Percentiles rank a stretch among this genome's conserved stretches.
phyloP scores from a whole-genome alignment of 2,113 vertebrate genomes.

The Brachionichthys hirsutus region DNA sequence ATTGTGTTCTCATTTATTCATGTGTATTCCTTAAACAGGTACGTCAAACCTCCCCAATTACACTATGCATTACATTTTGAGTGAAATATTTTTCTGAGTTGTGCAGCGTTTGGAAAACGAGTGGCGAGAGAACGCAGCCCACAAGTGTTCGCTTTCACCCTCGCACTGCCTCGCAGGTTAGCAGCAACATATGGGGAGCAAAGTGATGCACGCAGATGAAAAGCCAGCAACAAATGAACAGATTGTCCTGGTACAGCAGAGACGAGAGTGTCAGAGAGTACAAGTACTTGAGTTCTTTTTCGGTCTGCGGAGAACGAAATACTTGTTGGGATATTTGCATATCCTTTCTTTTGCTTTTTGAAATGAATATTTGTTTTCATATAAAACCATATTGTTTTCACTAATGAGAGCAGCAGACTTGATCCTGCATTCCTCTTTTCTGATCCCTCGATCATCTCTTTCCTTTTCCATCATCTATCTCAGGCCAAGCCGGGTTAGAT shows the following conservation, averaged over 20 bases:
- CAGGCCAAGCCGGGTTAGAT: constrained; percentile 34
- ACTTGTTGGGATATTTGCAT: background rate
- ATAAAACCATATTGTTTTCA: constrained; percentile 13
- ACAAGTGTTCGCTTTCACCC: constrained; percentile 1
- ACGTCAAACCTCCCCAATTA: no score
- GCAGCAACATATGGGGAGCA: constrained; percentile 7
- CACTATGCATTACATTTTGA: no score
- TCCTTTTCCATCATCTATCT: constrained; percentile 18
- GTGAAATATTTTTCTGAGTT: background rate
- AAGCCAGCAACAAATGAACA: background rate
- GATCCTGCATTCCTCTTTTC: constrained; percentile 18
- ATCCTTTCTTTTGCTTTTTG: constrained; percentile 3
- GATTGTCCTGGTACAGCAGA: constrained; percentile 1
- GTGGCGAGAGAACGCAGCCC: background rate
- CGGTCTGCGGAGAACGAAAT: background rate
- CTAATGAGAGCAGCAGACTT: constrained; percentile 45
- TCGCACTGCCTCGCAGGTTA: constrained; percentile 13
- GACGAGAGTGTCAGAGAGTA: background rate
- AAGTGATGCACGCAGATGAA: constrained; percentile 10
- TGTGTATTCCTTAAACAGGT: background rate
- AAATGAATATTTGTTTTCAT: constrained; percentile 23
- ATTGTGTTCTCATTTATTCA: no score
- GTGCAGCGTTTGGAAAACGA: constrained; percentile 16
- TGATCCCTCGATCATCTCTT: constrained; percentile 5
- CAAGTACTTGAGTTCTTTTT: no score